phyloP scores from a whole-genome alignment of 2,113 vertebrate genomes.

The Gavia stellata region DNA sequence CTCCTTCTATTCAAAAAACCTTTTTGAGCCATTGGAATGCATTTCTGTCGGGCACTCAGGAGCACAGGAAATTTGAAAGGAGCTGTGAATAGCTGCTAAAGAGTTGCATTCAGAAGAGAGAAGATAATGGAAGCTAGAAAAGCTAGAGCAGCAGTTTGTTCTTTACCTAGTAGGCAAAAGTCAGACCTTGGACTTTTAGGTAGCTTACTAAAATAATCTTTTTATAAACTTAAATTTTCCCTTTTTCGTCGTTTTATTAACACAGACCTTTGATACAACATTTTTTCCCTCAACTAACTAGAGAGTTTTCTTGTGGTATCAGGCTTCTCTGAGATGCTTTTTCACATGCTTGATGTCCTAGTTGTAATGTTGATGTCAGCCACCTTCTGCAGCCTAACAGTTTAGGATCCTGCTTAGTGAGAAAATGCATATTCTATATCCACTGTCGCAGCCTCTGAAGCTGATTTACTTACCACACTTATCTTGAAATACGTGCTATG shows the following conservation, averaged over 20 bases:
- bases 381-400: neutral
- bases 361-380: neutral
- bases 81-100: conserved; percentile 49
- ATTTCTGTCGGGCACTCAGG: conserved; percentile 25
- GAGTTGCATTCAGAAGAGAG: neutral
- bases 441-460: neutral
- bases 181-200: neutral
- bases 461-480: neutral
- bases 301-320: neutral
- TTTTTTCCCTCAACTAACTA: neutral
- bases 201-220: neutral
- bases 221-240: neutral
- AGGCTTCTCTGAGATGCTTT: neutral
- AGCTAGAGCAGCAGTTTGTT: neutral
- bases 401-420: neutral
- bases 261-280: neutral
- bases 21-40: conserved; percentile 10
- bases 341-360: neutral
- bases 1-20: neutral
- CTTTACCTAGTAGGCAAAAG: neutral
- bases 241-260: neutral
- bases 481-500: neutral
- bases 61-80: conserved; percentile 41
- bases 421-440: neutral
- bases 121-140: neutral